Evolutionary conservation across 2,797 vertebrate species (phyloP), one percentile per base, ranked within the genome.

Genomic region (Microctenopoma stevenorrisi): DNA sequence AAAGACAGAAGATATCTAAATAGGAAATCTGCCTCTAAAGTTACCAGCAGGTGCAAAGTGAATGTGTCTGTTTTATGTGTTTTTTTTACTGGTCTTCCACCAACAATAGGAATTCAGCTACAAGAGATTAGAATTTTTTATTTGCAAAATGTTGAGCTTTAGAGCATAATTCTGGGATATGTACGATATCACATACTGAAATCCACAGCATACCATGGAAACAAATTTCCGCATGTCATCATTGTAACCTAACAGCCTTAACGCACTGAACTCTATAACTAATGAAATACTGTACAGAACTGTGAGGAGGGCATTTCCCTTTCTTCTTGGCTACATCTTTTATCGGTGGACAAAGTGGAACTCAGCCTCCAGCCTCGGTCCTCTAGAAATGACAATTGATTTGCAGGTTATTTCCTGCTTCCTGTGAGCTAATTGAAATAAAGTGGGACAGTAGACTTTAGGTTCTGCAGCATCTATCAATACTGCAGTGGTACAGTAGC

Each of bases 401-500:
- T 90, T 86, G 86, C 86, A 87, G 89, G 89, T 92, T 89, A 92
- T 92, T 92, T 91, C 91, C 90, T 91, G 83, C 89, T 92, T 92
- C 91, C 91, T 92, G 79, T 84, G 89, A 87, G 85, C 90, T 92
- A 92, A 92, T 92, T 92, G 90, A 92, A 92, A 92, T 92, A 88
- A 92, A 92, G 89, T 92, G 89, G 88, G 80, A 87, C 7, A 72
- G 83, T 74, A 46, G 87, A 85, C 85, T 76, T 42, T 60, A 1
- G 81, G 75, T 73, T 78, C 79, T 79, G 84, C 86, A 81, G 84
- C 86, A 86, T 90, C 84, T 89, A 88, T 91, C 91, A 89, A 90
- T 91, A 89, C 79, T 85, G 78, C 81, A 72, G 77, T 30, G 30
- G 67, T 63, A 79, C 68, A 66, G 76, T 55, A 59, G 54, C 26